These are phyloP conservation scores for Siniperca chuatsi DNA, from an alignment of 2,113 vertebrate genomes.

Conservation along the genomic window DNA sequence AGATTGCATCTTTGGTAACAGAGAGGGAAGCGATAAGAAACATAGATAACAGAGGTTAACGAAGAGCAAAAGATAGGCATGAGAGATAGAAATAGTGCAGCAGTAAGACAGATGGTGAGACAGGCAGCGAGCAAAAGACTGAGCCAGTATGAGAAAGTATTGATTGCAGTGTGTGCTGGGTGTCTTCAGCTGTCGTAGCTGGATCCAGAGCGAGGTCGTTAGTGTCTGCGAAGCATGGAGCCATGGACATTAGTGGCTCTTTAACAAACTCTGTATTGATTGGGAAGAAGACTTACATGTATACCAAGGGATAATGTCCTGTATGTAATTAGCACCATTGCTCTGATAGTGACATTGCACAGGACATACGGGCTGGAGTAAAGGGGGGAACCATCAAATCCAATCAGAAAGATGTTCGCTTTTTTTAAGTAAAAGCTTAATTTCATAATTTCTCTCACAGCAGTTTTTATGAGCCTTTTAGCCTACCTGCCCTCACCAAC, in stretches of 20 bases:
- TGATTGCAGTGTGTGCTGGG: slow-evolving; percentile 69
- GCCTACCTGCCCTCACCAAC: slow-evolving; percentile 39
- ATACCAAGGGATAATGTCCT: slow-evolving; percentile 70
- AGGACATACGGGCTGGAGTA: slow-evolving; percentile 8
- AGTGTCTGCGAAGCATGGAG: slow-evolving; percentile 75
- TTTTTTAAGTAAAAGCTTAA: slow-evolving; percentile 36
- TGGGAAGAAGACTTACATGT: slow-evolving; percentile 70
- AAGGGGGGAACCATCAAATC: slow-evolving; percentile 25
- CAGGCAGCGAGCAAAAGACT: slow-evolving; percentile 42
- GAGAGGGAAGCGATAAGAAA: slow-evolving; percentile 52
- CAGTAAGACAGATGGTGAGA: slow-evolving; percentile 52
- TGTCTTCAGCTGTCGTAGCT: slow-evolving; percentile 77
- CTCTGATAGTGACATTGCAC: slow-evolving; percentile 51
- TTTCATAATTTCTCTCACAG: slow-evolving; percentile 47
- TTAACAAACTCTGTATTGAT: slow-evolving; percentile 85
- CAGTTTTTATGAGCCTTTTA: slow-evolving; percentile 69
- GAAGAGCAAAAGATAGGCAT: slow-evolving; percentile 40
- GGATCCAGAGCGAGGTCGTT: slow-evolving; percentile 74
- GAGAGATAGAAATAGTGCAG: slow-evolving; percentile 33
- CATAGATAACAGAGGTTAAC: slow-evolving; percentile 52
- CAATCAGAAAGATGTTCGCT: slow-evolving; percentile 8
- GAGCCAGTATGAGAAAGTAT: slow-evolving; percentile 65
- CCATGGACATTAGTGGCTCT: slow-evolving; percentile 78
- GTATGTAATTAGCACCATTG: slow-evolving; percentile 75
- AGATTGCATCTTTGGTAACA: slow-evolving; percentile 48